Base-by-base conservation (phyloP, 2,113 vertebrate species). In the Monopterus albus region DNA sequence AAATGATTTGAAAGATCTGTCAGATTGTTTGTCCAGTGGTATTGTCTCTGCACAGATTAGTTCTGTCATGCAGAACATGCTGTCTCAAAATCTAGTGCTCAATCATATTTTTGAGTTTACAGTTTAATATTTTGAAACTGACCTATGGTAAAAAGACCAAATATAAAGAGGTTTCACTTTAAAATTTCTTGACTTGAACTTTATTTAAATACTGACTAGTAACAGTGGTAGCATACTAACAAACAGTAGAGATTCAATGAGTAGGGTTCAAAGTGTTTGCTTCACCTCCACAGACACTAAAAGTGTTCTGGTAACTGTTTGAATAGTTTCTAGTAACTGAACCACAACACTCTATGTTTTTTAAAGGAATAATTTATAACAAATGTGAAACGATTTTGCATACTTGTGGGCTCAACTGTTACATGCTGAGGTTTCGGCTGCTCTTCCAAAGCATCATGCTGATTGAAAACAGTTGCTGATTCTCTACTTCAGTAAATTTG, bases 391-490 rank as follows among this genome's bases (percentile, higher is more conserved):
- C 47, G 42, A 62, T 72, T 69, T 46, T 36, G 75, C 47, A 59
- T n/a, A 43, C 43, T 62, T 61, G 39, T 7, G 43, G 53, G 46
- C 64, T 67, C 49, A 76, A 42, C 5, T 26, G 25, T 66, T 42
- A 59, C 72, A 68, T 29, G 57, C 78, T 72, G 73, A 61, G 66
- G 89, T 89, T 94, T 93, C 91, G 89, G 90, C 83, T 89, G 87
- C 81, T 73, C 82, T 91, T 91, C 91, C 57, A 75, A 94, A 94
- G 92, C 91, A 89, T 87, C 95, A 92, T 88, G 93, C 95, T 95
- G 95, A 98, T 96, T 96, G 93, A 94, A 96, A 97, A 96, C 96
- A 97, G 95, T 96, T 96, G 96, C 95, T 96, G 95, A 96, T 96
- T 96, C 95, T 95, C 93, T 96, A 93, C 94, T 95, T 94, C 92